Base-by-base conservation (phyloP, 1,140 invertebrate species). In the Drosophila lini region DNA sequence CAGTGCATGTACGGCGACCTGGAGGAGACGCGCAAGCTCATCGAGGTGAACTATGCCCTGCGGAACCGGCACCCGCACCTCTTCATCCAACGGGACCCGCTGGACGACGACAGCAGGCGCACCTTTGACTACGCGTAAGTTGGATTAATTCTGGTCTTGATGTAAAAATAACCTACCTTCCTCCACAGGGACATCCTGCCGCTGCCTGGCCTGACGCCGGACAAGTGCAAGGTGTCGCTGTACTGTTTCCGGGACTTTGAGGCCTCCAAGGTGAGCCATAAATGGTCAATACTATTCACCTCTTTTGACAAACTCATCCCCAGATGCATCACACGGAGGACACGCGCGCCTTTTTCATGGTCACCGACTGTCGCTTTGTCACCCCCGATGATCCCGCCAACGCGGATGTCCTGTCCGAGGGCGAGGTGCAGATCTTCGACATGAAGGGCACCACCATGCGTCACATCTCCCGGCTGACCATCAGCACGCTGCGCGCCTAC, bases 351-450 rank as follows among this genome's bases (percentile, higher is more conserved):
- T 94, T 96, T 80, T 94, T 94, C 63, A 96, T 96, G 94, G 91
- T 95, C 2, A 93, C 95, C 5, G 95, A 96, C 77, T 94, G 94
- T 34, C 93, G 95, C 59, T 93, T 96, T 32, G 93, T 93, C 3
- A 94, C 94, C 53, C 92, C 93, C 11, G 93, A 93, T 16, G 93
- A 94, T 58, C 83, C 93, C 13, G 84, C 93, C 3, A n/a, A 52
- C 3, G 52, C 56, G 11, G 71, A 81, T 1, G 25, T 74, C 3
- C 58, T 91, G 10, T 59, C 93, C 91, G 38, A 85, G 34, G 95
- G 95, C 19, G 95, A 96, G 81, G 93, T 96, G 60, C 95, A 95
- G n/a, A 94, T 96, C 15, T 95, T 96, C 55, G 95, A 96, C 79
- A 94, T 95, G 91, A 92, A 93, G 3, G 95, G 95, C 36, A 94